phyloP scores from a whole-genome alignment of 2,797 vertebrate species.

The Sebastes trivittatus region DNA sequence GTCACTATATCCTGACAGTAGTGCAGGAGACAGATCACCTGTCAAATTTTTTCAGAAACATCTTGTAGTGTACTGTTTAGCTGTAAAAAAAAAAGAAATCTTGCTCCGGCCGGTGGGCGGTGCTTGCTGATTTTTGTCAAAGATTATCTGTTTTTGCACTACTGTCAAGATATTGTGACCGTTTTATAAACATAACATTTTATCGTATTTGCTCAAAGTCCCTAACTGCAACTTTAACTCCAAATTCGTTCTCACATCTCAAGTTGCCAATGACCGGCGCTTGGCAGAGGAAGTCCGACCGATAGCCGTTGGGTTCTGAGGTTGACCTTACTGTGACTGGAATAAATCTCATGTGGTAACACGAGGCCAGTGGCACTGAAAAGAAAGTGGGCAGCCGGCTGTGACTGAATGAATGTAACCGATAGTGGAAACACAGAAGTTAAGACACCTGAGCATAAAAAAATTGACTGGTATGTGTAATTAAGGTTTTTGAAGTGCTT shows the following conservation, averaged over 20 bases:
- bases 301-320: not conserved
- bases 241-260: not conserved
- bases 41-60: too few species aligned
- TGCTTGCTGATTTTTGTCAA: too few species aligned
- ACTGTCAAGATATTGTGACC: too few species aligned
- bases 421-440: not conserved
- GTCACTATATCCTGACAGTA: too few species aligned
- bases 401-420: not conserved
- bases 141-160: too few species aligned
- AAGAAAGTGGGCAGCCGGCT: not conserved
- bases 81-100: too few species aligned
- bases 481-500: slow-evolving; percentile 5
- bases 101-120: too few species aligned
- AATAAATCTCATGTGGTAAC: not conserved
- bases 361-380: not conserved
- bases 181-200: too few species aligned
- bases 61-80: too few species aligned
- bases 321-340: not conserved
- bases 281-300: not conserved
- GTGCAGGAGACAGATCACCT: too few species aligned
- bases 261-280: not conserved
- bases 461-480: not conserved
- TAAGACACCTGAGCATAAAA: not conserved
- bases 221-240: not conserved
- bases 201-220: too few species aligned